Evolutionary conservation across 2,113 vertebrate genomes (phyloP), one percentile per base, ranked within the genome.

Genomic region (Motacilla alba): DNA sequence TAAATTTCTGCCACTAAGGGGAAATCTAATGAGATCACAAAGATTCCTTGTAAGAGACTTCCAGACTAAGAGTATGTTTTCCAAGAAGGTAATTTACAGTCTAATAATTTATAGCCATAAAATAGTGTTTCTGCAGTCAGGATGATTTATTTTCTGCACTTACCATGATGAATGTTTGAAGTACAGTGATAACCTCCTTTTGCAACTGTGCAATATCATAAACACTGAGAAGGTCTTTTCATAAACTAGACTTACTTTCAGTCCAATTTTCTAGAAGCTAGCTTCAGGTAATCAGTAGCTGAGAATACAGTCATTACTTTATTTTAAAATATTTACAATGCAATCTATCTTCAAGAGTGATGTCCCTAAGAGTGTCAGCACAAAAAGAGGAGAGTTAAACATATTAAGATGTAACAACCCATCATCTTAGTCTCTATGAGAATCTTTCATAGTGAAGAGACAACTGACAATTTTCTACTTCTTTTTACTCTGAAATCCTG

Each of bases 21-120:
- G 35, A 89, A 94, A 91, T 3, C 55, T 91, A 94, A 95, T 92
- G 73, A 93, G 68, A 92, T 59, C 87, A 83, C 96, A 94, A 96
- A 95, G 70, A 83, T 74, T 93, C 76, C 46, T 72, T 80, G 26
- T n/a, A 69, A 84, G 52, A 94, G 50, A 93, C 89, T 82, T 89
- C 64, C 63, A 80, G 28, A 63, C 21, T 53, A 74, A 91, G 93
- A 91, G 9, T 67, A 76, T 89, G 27, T 91, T 95, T 96, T 94
- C 52, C 37, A 64, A 59, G 68, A 83, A 83, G 20, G 56, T 91
- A 91, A 93, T 94, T 91, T 94, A 93, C 7, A 2, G 44, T 58
- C 39, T 44, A 80, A 76, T 88, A 91, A 89, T 83, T 96, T 94
- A 89, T 44, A 91, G 27, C 22, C 73, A 89, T 76, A 83, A 94